phyloP scores from a whole-genome alignment of 2,888 invertebrate genomes.

The Miltochrista miniata region DNA sequence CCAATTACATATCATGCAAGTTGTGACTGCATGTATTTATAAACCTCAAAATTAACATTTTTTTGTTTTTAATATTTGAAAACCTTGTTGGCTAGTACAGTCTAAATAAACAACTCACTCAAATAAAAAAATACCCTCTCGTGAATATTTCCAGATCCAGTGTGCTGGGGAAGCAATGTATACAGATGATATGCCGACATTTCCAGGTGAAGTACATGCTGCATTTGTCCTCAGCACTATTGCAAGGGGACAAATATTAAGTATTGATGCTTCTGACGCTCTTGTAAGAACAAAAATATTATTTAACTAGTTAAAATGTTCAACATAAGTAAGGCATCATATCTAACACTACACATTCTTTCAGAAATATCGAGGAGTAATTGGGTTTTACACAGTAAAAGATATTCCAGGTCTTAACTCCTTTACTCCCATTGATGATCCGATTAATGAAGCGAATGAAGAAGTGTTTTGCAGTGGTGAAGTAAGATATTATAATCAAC shows the following conservation, averaged over 20 bases:
- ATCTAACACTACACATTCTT: neutral
- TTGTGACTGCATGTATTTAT: too few species aligned
- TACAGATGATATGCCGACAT: constrained; percentile 84
- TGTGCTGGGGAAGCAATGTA: constrained; percentile 87
- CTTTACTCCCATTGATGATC: constrained; percentile 54
- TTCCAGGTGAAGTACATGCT: constrained; percentile 85
- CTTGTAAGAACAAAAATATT: constrained; percentile 68
- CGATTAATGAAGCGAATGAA: constrained; percentile 42
- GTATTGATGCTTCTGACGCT: constrained; percentile 85
- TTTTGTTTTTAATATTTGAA: too few species aligned
- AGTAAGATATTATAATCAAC: constrained; percentile 86
- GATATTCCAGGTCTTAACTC: constrained; percentile 87
- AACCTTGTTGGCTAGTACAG: too few species aligned
- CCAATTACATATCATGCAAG: too few species aligned
- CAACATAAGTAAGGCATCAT: too few species aligned
- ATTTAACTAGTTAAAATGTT: too few species aligned
- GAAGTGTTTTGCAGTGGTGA: constrained; percentile 77
- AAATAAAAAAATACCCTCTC: too few species aligned
- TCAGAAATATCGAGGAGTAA: constrained; percentile 84
- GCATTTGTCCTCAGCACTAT: constrained; percentile 85
- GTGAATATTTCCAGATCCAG: constrained; percentile 71
- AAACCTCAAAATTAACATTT: too few species aligned
- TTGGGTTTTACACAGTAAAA: constrained; percentile 85
- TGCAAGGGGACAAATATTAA: constrained; percentile 78
- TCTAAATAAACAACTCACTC: too few species aligned